phyloP scores from a whole-genome alignment of 2,797 vertebrate genomes.

The Pantherophis alleghaniensis region DNA sequence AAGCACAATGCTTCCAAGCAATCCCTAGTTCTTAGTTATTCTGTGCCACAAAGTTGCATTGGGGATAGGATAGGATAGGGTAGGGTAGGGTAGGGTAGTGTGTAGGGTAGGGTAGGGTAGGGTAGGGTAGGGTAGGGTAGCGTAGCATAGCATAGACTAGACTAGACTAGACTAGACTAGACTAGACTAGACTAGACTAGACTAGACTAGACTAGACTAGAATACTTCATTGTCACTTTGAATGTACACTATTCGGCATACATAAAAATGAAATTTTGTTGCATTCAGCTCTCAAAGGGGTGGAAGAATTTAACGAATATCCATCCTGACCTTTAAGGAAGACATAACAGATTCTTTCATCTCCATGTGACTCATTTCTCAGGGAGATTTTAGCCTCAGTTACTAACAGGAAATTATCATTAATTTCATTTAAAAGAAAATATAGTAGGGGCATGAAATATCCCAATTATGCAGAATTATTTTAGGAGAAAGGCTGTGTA shows the following conservation, averaged over 20 bases:
- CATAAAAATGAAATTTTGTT: no score
- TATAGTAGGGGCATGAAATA: neutral
- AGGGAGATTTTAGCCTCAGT: neutral
- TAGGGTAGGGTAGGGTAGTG: no score
- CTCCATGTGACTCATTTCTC: neutral
- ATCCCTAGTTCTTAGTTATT: neutral
- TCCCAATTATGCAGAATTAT: neutral
- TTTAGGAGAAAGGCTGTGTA: neutral
- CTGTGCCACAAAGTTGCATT: accelerated
- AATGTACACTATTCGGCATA: no score
- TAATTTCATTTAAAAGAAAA: slow-evolving; percentile 18
- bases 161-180: no score
- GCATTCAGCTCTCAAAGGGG: no score
- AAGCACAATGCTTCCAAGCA: accelerated
- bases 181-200: no score
- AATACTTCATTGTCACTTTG: no score
- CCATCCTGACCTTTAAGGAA: neutral
- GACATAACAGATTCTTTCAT: neutral
- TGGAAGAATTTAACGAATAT: neutral
- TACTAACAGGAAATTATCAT: neutral
- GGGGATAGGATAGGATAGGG: no score
- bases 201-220: no score
- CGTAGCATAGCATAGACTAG: no score
- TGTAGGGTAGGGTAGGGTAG: no score
- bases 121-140: no score